A percentile compares a stretch with the other conserved stretches of the same genome.
phyloP scores from a whole-genome alignment of 2,797 vertebrate genomes.

The Lophius americanus region DNA sequence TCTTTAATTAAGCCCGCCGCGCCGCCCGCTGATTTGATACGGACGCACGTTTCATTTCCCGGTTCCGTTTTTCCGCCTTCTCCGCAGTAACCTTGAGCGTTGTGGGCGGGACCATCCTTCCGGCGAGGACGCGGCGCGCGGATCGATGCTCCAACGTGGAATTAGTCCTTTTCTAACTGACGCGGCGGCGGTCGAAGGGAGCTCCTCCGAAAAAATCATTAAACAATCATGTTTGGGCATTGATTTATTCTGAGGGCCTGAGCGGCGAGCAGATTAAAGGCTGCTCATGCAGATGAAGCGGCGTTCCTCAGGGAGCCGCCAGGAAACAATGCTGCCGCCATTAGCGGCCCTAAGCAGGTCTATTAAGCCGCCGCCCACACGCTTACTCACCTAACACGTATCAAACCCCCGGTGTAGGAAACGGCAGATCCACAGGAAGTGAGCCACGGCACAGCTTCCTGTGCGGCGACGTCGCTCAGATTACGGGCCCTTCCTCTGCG shows the following conservation, averaged over 20 bases:
- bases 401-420: slow-evolving; percentile 42
- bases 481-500: too few relatives aligned
- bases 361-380: slow-evolving; percentile 86
- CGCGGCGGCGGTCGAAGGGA: slow-evolving; percentile 94
- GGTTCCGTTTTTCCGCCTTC: not conserved
- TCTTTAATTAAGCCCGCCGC: slow-evolving; percentile 5
- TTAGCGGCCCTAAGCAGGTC: slow-evolving; percentile 95
- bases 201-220: slow-evolving; percentile 98
- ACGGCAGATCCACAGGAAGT: slow-evolving; percentile 36
- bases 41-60: not conserved
- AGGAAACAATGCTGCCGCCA: slow-evolving; percentile 98
- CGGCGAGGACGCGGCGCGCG: slow-evolving; percentile 78
- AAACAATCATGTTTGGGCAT: slow-evolving; percentile 99
- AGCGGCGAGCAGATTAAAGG: slow-evolving; percentile 97
- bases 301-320: slow-evolving; percentile 88
- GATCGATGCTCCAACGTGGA: slow-evolving; percentile 98
- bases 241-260: slow-evolving; percentile 99
- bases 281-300: slow-evolving; percentile 98
- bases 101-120: slow-evolving; percentile 14
- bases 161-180: slow-evolving; percentile 99
- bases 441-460: too few relatives aligned
- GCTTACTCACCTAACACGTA: too few relatives aligned
- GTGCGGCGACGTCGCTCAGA: too few relatives aligned
- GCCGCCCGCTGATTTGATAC: not conserved
- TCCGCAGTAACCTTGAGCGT: slow-evolving; percentile 45